phyloP scores from a whole-genome alignment of 2,888 invertebrate genomes.

The Chymomyza procnemis region DNA sequence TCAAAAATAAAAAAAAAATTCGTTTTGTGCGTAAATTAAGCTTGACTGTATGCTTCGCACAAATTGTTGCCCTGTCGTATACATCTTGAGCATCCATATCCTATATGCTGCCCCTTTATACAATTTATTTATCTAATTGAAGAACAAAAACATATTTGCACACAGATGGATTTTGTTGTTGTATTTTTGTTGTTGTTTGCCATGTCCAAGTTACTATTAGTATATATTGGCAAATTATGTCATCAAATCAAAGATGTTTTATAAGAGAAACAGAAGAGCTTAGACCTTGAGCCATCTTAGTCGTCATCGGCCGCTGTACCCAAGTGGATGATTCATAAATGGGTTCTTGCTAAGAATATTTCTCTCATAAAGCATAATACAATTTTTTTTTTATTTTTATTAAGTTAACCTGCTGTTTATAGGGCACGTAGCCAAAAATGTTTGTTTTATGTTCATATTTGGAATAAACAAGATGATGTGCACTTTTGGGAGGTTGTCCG shows the following conservation, averaged over 20 bases:
- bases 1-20: too few species aligned
- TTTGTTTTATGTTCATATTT: constrained; percentile 2
- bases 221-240: constrained; percentile 27
- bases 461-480: not conserved
- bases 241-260: constrained; percentile 34
- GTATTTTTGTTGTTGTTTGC: not conserved
- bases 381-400: not conserved
- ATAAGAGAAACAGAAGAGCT: constrained; percentile 12
- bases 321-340: constrained; percentile 28
- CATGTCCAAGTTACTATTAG: not conserved
- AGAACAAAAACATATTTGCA: not conserved
- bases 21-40: too few species aligned
- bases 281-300: constrained; percentile 32
- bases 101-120: not conserved
- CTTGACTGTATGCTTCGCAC: not conserved
- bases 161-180: not conserved
- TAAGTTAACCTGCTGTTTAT: not conserved
- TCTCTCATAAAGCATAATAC: not conserved
- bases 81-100: not conserved
- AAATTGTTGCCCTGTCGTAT: not conserved
- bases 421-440: not conserved
- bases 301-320: constrained; percentile 16
- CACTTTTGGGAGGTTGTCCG: constrained; percentile 11
- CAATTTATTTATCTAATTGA: not conserved
- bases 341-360: constrained; percentile 21